Evolutionary conservation across 2,888 invertebrate genomes (phyloP).

Genomic region (Campoplex capitator): DNA sequence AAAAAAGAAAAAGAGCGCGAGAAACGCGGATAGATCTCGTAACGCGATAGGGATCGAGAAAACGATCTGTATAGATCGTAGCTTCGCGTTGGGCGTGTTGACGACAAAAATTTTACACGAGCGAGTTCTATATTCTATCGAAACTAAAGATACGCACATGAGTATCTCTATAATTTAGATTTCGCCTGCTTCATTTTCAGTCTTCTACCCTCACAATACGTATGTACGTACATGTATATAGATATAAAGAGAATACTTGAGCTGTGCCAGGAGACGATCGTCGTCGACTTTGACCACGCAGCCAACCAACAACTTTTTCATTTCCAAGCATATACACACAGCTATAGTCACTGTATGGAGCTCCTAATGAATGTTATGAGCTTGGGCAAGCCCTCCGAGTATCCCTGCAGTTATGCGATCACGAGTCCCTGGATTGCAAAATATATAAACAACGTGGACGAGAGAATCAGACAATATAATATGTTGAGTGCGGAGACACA

Average conservation of each 20-base stretch:
- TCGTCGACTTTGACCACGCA: conserved; percentile 47
- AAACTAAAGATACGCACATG: neutral
- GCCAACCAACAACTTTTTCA: conserved; percentile 36
- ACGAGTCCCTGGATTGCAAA: conserved; percentile 63
- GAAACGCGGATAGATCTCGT: conserved; percentile 64
- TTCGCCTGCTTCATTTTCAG: conserved; percentile 37
- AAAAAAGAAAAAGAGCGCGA: conserved; percentile 9
- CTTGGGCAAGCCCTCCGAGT: conserved; percentile 63
- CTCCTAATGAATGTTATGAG: conserved; percentile 76
- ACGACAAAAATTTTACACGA: conserved; percentile 19
- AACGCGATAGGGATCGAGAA: conserved; percentile 73
- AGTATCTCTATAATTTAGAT: conserved; percentile 15
- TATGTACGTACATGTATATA: neutral
- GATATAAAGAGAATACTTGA: conserved; percentile 36
- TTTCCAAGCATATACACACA: conserved; percentile 10
- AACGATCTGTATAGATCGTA: conserved; percentile 65
- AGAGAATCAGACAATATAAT: conserved; percentile 38
- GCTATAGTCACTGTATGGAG: conserved; percentile 6
- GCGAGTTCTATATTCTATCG: conserved; percentile 14
- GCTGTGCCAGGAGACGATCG: conserved; percentile 29
- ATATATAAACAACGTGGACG: neutral
- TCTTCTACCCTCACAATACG: conserved; percentile 18
- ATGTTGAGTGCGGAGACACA: neutral
- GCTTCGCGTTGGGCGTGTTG: conserved; percentile 34
- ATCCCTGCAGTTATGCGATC: conserved; percentile 49